Base-by-base conservation (phyloP, 1,140 invertebrate species). In the Diploscapter pachys region DNA sequence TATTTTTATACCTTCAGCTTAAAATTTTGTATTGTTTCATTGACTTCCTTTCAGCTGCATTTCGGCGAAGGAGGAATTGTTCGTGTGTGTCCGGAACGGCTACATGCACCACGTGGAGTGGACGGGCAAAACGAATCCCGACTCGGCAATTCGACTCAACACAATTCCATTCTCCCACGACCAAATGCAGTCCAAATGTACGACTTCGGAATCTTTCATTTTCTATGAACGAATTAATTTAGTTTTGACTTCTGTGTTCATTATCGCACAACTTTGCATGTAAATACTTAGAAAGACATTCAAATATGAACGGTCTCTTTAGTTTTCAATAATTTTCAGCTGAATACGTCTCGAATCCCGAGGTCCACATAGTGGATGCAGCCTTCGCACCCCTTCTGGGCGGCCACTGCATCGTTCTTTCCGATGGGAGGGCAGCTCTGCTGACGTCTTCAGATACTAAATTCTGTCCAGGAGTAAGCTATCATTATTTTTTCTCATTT, bases 321-420 rank as follows among this genome's bases (percentile, higher is more conserved):
- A 31, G 31, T 31, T 31, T 31, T 31, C 31, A 31, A 31, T 31
- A 31, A 31, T 31, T 74, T 52, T 66, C 66, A 49, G 64, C 65
- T 4, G 64, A 74, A 69, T 69, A 52, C 49, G 70, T 64, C 8
- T 63, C 13, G 13, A 55, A 68, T 48, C 13, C 9, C 51, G 8
- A 9, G 84, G 90, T 91, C 4, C 93, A 92, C 87, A 91, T 97
- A 13, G 89, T 90, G 64, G 91, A 93, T 79, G 92, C 98, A 85
- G 94, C 98, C 86, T 98, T 97, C 86, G 98, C 95, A 13, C 95
- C 96, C 0, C 89, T 98, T 52, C 91, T 98, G 73, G 95, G 95
- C 66, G 96, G 96, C 5, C 98, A 98, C 89, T 92, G 94, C 55
- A 90, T 96, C 73, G 94, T 97, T 13, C 89, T 99, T 13, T 96